Percentiles rank a stretch among this genome's conserved stretches.
phyloP scores from a whole-genome alignment of 2,113 vertebrate species.

The Archilochus colubris region DNA sequence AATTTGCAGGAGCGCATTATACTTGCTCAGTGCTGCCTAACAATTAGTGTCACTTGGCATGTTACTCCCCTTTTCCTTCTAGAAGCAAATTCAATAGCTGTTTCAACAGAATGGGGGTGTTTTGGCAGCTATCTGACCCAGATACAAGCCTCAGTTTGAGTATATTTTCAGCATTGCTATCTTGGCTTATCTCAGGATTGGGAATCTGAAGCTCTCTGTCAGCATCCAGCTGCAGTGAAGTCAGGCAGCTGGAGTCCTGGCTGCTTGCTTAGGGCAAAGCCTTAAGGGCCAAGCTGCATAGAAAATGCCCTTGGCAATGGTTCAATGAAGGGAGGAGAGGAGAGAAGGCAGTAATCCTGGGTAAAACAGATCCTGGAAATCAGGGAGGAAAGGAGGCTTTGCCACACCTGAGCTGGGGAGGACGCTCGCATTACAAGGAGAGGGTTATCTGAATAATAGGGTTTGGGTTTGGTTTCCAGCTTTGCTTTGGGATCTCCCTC shows the following conservation, averaged over 20 bases:
- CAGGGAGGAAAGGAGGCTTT: neutral
- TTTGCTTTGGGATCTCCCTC: neutral
- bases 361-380: neutral
- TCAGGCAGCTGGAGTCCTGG: slow-evolving; percentile 62
- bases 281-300: slow-evolving; percentile 42
- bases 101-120: slow-evolving; percentile 51
- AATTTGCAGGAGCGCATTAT: slow-evolving; percentile 41
- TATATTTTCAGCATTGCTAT: slow-evolving; percentile 53
- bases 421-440: neutral
- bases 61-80: slow-evolving; percentile 56
- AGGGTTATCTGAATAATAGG: neutral
- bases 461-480: neutral
- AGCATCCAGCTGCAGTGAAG: slow-evolving; percentile 59
- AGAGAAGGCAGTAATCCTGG: neutral
- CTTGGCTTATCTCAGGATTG: slow-evolving; percentile 43
- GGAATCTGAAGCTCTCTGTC: slow-evolving; percentile 54
- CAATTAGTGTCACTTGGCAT: slow-evolving; percentile 71
- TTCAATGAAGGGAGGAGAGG: neutral
- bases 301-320: slow-evolving; percentile 44
- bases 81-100: slow-evolving; percentile 68
- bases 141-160: slow-evolving; percentile 52
- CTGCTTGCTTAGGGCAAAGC: slow-evolving; percentile 34
- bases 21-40: slow-evolving; percentile 56
- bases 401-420: neutral
- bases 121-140: slow-evolving; percentile 68